Base-by-base conservation (phyloP, 2,113 vertebrate species). In the Oncorhynchus clarkii region DNA sequence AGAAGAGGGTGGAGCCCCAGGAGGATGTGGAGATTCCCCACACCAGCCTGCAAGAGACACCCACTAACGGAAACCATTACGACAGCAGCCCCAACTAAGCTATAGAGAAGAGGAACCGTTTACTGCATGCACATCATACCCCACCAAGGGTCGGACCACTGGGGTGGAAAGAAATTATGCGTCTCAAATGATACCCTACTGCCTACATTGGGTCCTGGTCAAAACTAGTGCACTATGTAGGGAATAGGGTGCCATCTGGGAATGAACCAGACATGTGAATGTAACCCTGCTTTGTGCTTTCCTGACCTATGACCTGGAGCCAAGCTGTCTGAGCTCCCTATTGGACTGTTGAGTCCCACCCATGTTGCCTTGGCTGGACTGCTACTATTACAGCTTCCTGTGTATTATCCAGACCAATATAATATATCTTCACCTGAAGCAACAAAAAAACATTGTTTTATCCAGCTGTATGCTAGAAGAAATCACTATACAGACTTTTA, bases 41-140 rank as follows among this genome's bases (percentile, higher is more conserved):
- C 49, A 94, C 95, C 9, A 96, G 92, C 71, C 92, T 98, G 57
- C 95, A 96, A 3, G 97, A 99, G 81, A 95, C 94, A 0, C 89
- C 95, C 1, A 96, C 95, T 1, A 94, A 96, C 0, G 95, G 94
- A 89, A 97, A 97, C 91, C 95, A 95, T 89, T 98, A 94, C 29
- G 93, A 92, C 75, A 96, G 90, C 87, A 96, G 90, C 87, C 94
- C 91, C 74, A 96, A 95, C 86, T 97, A 95, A 88, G 82, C 81
- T 76, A 54, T 49, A 20, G 18, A 9, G 6, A 7, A 20, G 20
- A 18, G 67, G 45, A 78, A 74, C 64, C 62, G 59, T 60, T 77
- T 29, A 69, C 66, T 75, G 84, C 82, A 81, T 80, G 83, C 73
- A 72, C 51, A 54, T 54, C 51, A 18, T 54, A 54, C 3, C 77